These are phyloP conservation scores for Anguilla anguilla DNA, from an alignment of 2,797 vertebrate species.

Conservation along the genomic window DNA sequence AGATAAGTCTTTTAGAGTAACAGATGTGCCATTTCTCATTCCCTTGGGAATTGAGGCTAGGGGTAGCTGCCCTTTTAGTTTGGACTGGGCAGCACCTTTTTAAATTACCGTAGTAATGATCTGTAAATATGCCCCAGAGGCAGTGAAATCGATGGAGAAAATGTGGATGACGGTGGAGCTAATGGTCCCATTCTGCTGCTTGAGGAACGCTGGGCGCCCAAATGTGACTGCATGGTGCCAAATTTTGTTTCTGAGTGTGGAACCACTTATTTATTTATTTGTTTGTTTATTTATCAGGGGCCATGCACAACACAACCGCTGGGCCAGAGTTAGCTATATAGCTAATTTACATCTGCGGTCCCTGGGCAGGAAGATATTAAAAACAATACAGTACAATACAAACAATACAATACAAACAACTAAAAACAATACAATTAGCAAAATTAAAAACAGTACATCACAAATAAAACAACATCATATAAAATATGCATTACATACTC, in stretches of 20 bases:
- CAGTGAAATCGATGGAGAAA: neutral
- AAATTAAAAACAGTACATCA: too few relatives aligned
- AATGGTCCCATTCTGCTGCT: neutral
- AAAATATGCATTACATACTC: too few relatives aligned
- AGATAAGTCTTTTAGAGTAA: neutral
- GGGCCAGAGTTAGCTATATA: too few relatives aligned
- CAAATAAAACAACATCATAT: too few relatives aligned
- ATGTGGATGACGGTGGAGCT: neutral
- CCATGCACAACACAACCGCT: too few relatives aligned
- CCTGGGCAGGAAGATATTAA: too few relatives aligned
- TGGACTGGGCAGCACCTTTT: neutral
- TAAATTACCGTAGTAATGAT: neutral
- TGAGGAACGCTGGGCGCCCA: neutral
- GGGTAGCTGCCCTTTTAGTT: neutral
- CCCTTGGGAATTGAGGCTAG: neutral
- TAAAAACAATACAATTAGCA: too few relatives aligned
- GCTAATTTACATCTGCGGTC: too few relatives aligned
- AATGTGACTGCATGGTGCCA: neutral
- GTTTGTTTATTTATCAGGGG: too few relatives aligned
- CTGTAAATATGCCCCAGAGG: neutral
- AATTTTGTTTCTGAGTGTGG: neutral
- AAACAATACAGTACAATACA: too few relatives aligned
- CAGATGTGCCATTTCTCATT: neutral
- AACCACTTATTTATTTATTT: too few relatives aligned
- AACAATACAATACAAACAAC: too few relatives aligned